Conservation (phyloP, 2,888 invertebrate species). For the Agrotis puta region DNA sequence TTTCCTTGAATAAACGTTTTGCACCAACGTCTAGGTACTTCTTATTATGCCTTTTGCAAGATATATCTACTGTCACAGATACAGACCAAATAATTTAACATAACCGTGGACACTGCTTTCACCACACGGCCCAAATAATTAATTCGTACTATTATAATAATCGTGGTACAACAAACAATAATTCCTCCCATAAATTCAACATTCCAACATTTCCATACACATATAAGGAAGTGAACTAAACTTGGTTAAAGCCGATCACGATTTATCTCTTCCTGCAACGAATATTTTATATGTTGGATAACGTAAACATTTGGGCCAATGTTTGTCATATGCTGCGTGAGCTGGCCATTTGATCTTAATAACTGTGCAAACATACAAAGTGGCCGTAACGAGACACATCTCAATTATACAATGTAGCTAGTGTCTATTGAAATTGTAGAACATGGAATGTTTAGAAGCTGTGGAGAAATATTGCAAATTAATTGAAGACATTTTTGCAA, state of each 20-base stretch:
- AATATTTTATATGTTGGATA: conserved; percentile 74
- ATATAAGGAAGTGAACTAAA: conserved; percentile 73
- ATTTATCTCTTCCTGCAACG: conserved; percentile 84
- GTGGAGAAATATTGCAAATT: background rate
- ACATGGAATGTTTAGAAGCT: conserved; percentile 31
- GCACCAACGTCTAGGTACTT: no score
- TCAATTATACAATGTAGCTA: conserved; percentile 70
- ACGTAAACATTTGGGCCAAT: conserved; percentile 78
- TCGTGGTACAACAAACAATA: conserved; percentile 64
- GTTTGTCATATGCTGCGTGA: conserved; percentile 65
- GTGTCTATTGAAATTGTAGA: conserved; percentile 58
- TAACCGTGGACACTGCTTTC: conserved; percentile 44
- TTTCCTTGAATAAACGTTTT: no score
- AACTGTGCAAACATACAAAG: conserved; percentile 77
- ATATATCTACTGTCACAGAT: conserved; percentile 34
- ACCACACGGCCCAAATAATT: conserved; percentile 56
- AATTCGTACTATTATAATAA: conserved; percentile 65
- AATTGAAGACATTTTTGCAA: background rate
- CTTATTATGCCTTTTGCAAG: background rate
- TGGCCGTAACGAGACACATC: conserved; percentile 75
- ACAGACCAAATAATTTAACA: conserved; percentile 28
- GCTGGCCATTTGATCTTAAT: conserved; percentile 80
- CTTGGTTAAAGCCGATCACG: conserved; percentile 68
- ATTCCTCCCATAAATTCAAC: conserved; percentile 60
- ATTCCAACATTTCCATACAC: conserved; percentile 61